Base-by-base conservation (phyloP, 2,113 vertebrate genomes). In the Elgaria multicarinata region DNA sequence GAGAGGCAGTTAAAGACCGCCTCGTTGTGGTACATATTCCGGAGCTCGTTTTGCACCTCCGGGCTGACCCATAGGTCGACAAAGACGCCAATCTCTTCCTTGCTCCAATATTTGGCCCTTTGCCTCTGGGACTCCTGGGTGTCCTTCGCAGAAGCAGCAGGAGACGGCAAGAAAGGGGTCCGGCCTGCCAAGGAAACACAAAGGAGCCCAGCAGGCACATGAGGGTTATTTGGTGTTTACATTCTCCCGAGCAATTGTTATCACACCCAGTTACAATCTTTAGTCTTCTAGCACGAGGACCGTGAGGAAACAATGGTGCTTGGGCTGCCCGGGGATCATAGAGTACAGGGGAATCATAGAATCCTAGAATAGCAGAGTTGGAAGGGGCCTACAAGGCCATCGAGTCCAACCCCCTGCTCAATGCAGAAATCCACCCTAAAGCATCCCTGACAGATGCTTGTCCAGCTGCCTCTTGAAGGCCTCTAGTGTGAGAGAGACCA, bases 31-130 rank as follows among this genome's bases (percentile, higher is more conserved):
- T 86, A 86, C 16, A 74, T 86, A 4, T 75, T 86, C 71, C 55
- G 84, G n/a, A 86, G 71, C 74, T 86, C 84, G 3, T 75, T 86
- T 74, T 86, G 84, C n/a, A 86, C 71, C 26, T 86, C 84, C 2
- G 71, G 53, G n/a, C 53, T 86, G 53, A 75, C 75, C 84, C 84
- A 75, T 46, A 86, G 71, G 50, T 86, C 71, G 26, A 86, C 71
- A 76, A 86, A 75, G 14, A 86, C 31, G 14, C 71, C 71, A 1
- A 86, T 58, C 71, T 86, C 71, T 62, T 86, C 71, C 7, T 86
- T 86, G 53, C 71, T 86, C 84, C 71, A 86, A 62, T 74, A 75
- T 58, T 76, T 86, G 50, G 71, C 84, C 53, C 53, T 39, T 10
- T 86, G 84, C 16, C 71, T 75, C 14, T 75, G 71, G 24, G 84